Evolutionary conservation across 2,888 invertebrate species (phyloP), one percentile per base, ranked within the genome.

Genomic region (Heteromurus nitidus): DNA sequence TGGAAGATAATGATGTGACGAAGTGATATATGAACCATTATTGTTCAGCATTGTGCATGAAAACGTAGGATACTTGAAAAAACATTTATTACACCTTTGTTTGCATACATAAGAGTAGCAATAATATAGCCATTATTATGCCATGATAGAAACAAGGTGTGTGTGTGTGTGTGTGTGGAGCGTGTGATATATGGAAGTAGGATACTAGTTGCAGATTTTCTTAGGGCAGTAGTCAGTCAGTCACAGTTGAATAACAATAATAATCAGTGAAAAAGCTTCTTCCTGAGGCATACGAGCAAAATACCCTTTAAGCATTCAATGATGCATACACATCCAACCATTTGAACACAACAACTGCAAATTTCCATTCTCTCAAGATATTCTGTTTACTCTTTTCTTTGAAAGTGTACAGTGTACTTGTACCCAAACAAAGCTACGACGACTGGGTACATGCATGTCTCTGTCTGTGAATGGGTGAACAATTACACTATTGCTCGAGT

Each of bases 231-330:
- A 30, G 60, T 58, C 47, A 62, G 13, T 28, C 47, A 31, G 50
- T 31, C 30, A 58, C 72, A 58, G 26, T 58, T 72, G 72, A 72
- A 72, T 72, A 72, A 72, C 30, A 72, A 47, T 62, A 24, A n/a
- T 36, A 64, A 73, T 73, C 72, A 47, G 42, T 47, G 26, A 80
- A 73, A 76, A 73, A 36, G 22, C 68, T 72, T 80, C 80, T 80
- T 80, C 80, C 80, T 73, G 67, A 73, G 68, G 80, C 73, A 62
- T 72, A 50, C 9, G 55, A 73, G 64, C 67, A 44, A 28, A 36
- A 31, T 47, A 26, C 13, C n/a, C 11, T 11, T 50, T 11, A n/a
- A 5, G n/a, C 47, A 16, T 53, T 50, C 68, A 50, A 65, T 65
- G 65, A 55, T 36, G 74, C 26, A 64, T 36, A 22, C 47, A 42